Percentiles rank a stretch among this genome's conserved stretches.
These are phyloP conservation scores for Diogma glabrata DNA, from an alignment of 2,888 invertebrate species.

Conservation along the genomic window DNA sequence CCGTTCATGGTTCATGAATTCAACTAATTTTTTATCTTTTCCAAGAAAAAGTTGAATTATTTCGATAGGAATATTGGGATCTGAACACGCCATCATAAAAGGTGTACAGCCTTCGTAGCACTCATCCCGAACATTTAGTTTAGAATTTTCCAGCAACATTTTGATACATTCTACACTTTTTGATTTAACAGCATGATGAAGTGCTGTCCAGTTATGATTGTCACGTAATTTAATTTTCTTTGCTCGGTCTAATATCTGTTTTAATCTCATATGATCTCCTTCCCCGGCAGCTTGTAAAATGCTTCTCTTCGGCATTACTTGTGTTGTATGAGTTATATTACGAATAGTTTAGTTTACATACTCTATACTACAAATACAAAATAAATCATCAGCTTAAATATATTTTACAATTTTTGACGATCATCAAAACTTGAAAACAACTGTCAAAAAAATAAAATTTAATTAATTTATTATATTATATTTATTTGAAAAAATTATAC, in stretches of 20 bases:
- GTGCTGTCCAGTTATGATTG: constrained; percentile 12
- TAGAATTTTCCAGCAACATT: constrained; percentile 5
- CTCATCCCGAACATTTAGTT: constrained; percentile 4
- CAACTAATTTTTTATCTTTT: constrained; percentile 9
- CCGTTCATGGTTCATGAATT: constrained; percentile 14
- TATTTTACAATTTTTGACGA: too few relatives aligned
- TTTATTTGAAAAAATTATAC: too few relatives aligned
- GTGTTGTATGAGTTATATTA: too few relatives aligned
- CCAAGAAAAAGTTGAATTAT: constrained; percentile 11
- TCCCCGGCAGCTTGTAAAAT: constrained; percentile 1
- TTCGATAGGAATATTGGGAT: constrained; percentile 2
- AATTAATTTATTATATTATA: too few relatives aligned
- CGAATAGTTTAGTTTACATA: too few relatives aligned
- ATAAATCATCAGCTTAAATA: too few relatives aligned
- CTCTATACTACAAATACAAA: too few relatives aligned
- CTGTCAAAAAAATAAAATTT: too few relatives aligned
- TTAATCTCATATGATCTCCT: neutral
- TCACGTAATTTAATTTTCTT: constrained; percentile 7
- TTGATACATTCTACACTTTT: constrained; percentile 10
- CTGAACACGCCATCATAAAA: constrained; percentile 11
- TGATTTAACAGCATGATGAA: constrained; percentile 16
- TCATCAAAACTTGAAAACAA: too few relatives aligned
- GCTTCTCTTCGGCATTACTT: constrained; percentile 4
- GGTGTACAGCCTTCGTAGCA: constrained; percentile 15
- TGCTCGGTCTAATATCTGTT: neutral